Evolutionary conservation across 1,140 invertebrate genomes (phyloP), one percentile per base, ranked within the genome.

Genomic region (Pseudachorutes palmiensis): DNA sequence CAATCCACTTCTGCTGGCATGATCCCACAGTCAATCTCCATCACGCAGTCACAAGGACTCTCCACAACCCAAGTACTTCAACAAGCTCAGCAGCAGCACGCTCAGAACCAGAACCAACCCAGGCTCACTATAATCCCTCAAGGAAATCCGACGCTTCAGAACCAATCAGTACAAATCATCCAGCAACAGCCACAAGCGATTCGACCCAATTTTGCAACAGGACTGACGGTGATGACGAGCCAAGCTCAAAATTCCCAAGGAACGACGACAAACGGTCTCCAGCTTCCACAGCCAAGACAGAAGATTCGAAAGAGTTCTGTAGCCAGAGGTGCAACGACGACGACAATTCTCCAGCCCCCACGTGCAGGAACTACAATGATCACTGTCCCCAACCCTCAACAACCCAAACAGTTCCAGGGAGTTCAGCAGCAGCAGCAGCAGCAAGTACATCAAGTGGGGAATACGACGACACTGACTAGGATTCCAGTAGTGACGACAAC

Each of bases 1-100:
- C 83, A 75, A 75, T 78, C 72, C 64, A 69, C 81, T 75, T 75
- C 80, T 72, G 41, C 67, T 22, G 41, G 64, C 65, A 64, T 70
- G 48, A 64, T 75, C 60, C 60, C 73, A 29, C 69, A 75, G 57
- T 55, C 60, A 36, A 65, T 63, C 29, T 62, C 71, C 19, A 65
- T 70, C 28, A 57, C 68, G 55, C 80, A 72, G 79, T 60, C 75
- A 76, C 67, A 69, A 76, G 2, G 73, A 76, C 57, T 60, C 33
- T 29, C 62, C 32, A 32, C 68, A 41, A 65, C 62, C 48, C 71
- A 70, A 65, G 41, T 68, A 9, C 74, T 66, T 30, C 66, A 68
- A 45, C 68, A 70, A 32, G 45, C 9, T 14, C 65, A 36, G 61
- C 69, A 69, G 67, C 45, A 66, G 41, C 14, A 26, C 16, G 65